Conservation (phyloP, 2,113 vertebrate genomes). For the Meriones unguiculatus region DNA sequence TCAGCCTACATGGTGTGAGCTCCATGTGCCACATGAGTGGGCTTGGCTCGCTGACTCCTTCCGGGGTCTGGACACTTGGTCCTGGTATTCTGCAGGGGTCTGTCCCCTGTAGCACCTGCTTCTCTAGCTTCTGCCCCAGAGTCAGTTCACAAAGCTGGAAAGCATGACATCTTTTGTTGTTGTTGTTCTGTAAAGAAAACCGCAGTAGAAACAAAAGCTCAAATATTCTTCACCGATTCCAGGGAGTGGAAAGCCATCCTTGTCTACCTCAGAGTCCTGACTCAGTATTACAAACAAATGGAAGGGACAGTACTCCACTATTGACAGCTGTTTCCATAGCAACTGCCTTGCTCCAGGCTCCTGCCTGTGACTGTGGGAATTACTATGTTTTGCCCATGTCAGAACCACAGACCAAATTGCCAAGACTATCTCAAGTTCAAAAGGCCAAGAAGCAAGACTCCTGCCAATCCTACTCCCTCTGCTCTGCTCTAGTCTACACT, state of each 20-base stretch:
- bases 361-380: not conserved
- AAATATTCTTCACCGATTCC: not conserved
- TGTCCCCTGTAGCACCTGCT: rapidly evolving
- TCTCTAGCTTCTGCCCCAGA: not conserved
- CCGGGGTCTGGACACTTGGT: no score
- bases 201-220: not conserved
- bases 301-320: not conserved
- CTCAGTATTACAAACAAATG: not conserved
- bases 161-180: not conserved
- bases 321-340: not conserved
- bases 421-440: not conserved
- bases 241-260: not conserved
- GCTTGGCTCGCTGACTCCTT: no score
- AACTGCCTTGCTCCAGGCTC: no score
- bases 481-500: no score
- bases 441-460: not conserved
- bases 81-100: not conserved
- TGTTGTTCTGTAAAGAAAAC: not conserved
- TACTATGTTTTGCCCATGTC: not conserved
- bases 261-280: not conserved
- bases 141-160: not conserved
- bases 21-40: no score
- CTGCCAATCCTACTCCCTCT: not conserved
- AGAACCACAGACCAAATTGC: not conserved
- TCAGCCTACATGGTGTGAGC: not conserved